These are phyloP conservation scores for Oscheius sp. DNA, from an alignment of 2,888 invertebrate species.

Conservation along the genomic window DNA sequence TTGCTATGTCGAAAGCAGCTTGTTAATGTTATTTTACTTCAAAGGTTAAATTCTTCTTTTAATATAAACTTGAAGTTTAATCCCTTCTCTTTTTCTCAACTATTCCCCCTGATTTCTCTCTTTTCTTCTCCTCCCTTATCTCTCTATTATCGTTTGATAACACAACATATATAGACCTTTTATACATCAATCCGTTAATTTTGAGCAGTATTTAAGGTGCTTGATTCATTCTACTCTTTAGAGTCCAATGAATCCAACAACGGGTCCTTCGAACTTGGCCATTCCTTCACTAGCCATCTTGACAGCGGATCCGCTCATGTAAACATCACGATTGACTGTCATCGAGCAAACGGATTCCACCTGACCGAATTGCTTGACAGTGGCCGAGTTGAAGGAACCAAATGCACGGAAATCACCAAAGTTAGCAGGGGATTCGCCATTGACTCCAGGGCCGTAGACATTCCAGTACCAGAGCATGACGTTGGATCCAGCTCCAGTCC, in stretches of 20 bases:
- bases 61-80: too few species aligned
- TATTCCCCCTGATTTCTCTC: too few species aligned
- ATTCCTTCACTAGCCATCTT: slow-evolving; percentile 1
- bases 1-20: too few species aligned
- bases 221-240: not conserved
- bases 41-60: too few species aligned
- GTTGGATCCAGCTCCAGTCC: slow-evolving; percentile 28
- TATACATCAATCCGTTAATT: not conserved
- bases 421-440: slow-evolving; percentile 45
- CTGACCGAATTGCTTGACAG: slow-evolving; percentile 55
- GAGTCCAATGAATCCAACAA: slow-evolving; percentile 26
- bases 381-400: slow-evolving; percentile 47
- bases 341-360: slow-evolving; percentile 44
- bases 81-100: too few species aligned
- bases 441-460: slow-evolving; percentile 45
- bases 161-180: too few species aligned
- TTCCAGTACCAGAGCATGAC: slow-evolving; percentile 54
- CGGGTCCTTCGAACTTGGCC: slow-evolving; percentile 22
- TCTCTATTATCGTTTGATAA: too few species aligned
- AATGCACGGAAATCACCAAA: slow-evolving; percentile 52
- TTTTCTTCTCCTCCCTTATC: too few species aligned
- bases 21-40: too few species aligned
- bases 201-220: slow-evolving; percentile 4
- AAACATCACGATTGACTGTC: slow-evolving; percentile 31
- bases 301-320: not conserved